Percentiles rank a stretch among this genome's conserved stretches.
Conservation (phyloP, 1,140 invertebrate species). For the Episyrphus balteatus region DNA sequence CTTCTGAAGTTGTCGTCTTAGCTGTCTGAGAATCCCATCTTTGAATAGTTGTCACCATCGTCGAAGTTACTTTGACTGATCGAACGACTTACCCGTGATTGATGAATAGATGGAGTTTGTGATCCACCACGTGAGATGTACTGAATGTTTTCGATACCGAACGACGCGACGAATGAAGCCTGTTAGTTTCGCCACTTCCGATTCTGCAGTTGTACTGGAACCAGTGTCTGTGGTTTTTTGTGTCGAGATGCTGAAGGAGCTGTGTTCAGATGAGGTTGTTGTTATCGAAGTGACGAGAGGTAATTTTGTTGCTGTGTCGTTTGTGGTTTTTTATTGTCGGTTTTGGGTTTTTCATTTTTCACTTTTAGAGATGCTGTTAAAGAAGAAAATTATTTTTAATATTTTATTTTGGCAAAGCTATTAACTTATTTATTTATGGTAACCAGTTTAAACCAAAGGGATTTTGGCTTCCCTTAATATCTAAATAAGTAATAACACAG, state of each 20-base stretch:
- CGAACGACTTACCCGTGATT: slow-evolving; percentile 24
- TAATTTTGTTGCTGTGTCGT: no score
- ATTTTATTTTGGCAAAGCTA: no score
- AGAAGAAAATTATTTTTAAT: no score
- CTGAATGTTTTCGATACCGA: slow-evolving; percentile 27
- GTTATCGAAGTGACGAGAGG: no score
- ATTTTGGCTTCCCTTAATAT: no score
- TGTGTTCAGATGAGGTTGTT: slow-evolving; percentile 22
- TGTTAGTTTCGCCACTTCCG: slow-evolving; percentile 19
- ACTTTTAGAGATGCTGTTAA: no score
- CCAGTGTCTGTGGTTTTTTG: slow-evolving; percentile 23
- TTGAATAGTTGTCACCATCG: slow-evolving; percentile 24
- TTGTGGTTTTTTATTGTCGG: no score
- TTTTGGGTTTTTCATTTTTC: no score
- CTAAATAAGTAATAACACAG: no score
- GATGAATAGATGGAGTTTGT: slow-evolving; percentile 10
- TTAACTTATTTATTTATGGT: no score
- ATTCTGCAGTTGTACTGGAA: slow-evolving; percentile 18
- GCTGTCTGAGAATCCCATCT: slow-evolving; percentile 37
- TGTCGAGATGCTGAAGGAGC: slow-evolving; percentile 17
- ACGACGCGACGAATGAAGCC: slow-evolving; percentile 23
- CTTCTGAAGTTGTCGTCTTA: slow-evolving; percentile 27
- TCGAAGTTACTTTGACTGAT: slow-evolving; percentile 28
- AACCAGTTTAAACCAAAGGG: no score
- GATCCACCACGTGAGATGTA: slow-evolving; percentile 5